Base-by-base conservation (phyloP, 2,888 invertebrate species). In the Cryptocheilus praepositus region DNA sequence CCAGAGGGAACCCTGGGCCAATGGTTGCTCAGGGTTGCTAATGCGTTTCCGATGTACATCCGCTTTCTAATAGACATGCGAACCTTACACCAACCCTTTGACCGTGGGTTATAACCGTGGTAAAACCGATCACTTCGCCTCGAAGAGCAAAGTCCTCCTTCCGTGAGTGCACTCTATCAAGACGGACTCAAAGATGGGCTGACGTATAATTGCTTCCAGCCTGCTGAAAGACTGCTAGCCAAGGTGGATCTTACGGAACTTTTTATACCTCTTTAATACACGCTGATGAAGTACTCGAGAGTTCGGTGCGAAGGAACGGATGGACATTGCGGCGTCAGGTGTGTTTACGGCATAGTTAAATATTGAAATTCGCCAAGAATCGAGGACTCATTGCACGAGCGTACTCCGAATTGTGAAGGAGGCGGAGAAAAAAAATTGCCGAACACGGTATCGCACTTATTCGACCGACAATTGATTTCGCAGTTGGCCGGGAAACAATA, bases 21-120 rank as follows among this genome's bases (percentile, higher is more conserved):
- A 62, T 56, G 58, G 56, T n/a, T 54, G 61, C 64, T 21, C 13
- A 28, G 61, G 62, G 69, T 72, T 74, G 76, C 76, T 81, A 83
- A 83, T 83, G 83, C 81, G 62, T 80, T 83, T 80, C 69, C 81
- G 65, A 77, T 83, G 83, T 83, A 83, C 73, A 76, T 76, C 64
- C 76, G 67, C 64, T 72, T 70, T 76, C 76, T 80, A 79, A 80
- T 80, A 77, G 76, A 79, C 71, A 63, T 63, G 45, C 57, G 36
- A 67, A 57, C 54, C 64, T 67, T 64, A 61, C 45, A 56, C 60
- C 54, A 25, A 8, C 67, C 60, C 36, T 67, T 71, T 74, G 43
- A 64, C 36, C 55, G 21, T 58, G 64, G 56, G 57, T 63, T 54
- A 51, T 49, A 49, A 36, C 11, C 36, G 21, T 16, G 44, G 46